These are phyloP conservation scores for Takifugu flavidus DNA, from an alignment of 2,113 vertebrate genomes.

Conservation along the genomic window DNA sequence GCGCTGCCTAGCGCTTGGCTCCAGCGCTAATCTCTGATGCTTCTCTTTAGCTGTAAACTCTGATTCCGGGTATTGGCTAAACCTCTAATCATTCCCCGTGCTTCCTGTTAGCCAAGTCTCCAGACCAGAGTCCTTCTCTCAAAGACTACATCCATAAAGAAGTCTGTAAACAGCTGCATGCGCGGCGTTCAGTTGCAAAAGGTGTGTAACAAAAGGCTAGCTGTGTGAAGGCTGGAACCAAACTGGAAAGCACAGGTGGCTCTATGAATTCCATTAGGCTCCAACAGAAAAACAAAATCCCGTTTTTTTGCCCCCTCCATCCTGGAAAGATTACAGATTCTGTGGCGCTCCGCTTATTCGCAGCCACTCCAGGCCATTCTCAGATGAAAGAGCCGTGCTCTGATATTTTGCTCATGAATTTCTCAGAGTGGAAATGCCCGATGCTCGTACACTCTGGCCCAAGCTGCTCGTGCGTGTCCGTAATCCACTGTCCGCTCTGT, in stretches of 20 bases:
- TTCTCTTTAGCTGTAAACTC: too few species aligned
- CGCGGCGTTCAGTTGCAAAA: too few species aligned
- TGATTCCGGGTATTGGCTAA: too few species aligned
- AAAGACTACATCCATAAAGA: too few species aligned
- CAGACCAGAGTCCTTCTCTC: too few species aligned
- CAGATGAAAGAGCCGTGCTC: neutral
- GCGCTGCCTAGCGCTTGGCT: constrained; percentile 34
- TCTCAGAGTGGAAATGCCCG: neutral
- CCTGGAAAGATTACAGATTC: neutral
- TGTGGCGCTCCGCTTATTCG: neutral
- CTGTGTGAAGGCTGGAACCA: neutral
- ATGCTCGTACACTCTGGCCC: neutral
- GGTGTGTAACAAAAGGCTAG: too few species aligned
- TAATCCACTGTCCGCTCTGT: neutral
- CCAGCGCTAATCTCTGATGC: too few species aligned
- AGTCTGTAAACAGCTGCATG: too few species aligned
- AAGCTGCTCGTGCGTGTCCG: neutral
- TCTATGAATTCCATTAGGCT: neutral
- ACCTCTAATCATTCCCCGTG: too few species aligned
- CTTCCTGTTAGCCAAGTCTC: too few species aligned
- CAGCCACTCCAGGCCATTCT: neutral
- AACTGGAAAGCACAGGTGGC: neutral
- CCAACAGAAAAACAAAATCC: neutral
- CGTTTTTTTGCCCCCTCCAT: neutral
- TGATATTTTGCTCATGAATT: neutral